These are phyloP conservation scores for Ammodytes dubius DNA, from an alignment of 2,113 vertebrate genomes.

Conservation along the genomic window DNA sequence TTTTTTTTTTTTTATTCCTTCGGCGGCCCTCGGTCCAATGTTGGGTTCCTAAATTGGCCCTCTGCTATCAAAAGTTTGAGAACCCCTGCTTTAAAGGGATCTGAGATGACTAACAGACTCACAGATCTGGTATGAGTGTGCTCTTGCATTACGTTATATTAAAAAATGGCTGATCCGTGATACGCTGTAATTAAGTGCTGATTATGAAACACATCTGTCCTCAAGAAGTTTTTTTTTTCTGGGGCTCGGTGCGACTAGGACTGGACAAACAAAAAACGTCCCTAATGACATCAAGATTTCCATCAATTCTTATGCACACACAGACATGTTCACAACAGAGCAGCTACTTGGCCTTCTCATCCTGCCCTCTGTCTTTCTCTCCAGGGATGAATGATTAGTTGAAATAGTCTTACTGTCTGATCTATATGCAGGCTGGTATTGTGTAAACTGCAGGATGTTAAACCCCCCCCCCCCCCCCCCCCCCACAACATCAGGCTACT, in stretches of 20 bases:
- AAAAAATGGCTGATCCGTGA: conserved; percentile 32
- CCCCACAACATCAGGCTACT: not conserved
- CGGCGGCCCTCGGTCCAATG: too few species aligned
- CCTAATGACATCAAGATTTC: conserved; percentile 71
- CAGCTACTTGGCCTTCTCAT: conserved; percentile 16
- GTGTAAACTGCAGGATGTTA: conserved; percentile 62
- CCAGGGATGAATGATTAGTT: conserved; percentile 18
- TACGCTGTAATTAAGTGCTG: conserved; percentile 50
- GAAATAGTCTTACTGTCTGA: conserved; percentile 25
- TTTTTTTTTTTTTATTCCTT: too few species aligned
- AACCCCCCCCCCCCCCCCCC: not conserved
- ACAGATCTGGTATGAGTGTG: conserved; percentile 21
- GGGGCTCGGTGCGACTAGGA: conserved; percentile 19
- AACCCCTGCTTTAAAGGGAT: conserved; percentile 22
- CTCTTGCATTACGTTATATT: conserved; percentile 34
- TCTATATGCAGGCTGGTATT: conserved; percentile 60
- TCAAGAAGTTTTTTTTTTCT: conserved; percentile 68
- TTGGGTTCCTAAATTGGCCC: too few species aligned
- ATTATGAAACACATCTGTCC: conserved; percentile 70
- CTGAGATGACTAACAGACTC: conserved; percentile 33
- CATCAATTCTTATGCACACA: conserved; percentile 52
- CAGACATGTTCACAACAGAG: conserved; percentile 19
- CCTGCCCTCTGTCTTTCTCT: conserved; percentile 42
- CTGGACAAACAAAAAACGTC: conserved; percentile 70
- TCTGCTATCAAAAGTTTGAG: too few species aligned